Base-by-base conservation (phyloP, 2,113 vertebrate genomes). In the Callorhinus ursinus region DNA sequence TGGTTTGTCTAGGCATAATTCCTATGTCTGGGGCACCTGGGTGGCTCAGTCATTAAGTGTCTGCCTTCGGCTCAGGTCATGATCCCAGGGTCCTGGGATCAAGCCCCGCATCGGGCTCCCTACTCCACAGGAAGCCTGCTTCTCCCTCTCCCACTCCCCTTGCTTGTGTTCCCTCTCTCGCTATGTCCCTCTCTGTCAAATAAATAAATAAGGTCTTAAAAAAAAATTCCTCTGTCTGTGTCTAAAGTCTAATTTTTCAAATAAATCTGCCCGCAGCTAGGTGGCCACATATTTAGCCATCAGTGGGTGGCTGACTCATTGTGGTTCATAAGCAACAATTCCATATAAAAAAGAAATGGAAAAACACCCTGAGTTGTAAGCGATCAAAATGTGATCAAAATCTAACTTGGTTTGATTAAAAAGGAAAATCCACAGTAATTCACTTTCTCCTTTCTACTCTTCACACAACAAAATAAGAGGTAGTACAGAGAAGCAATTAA, bases 351-450 rank as follows among this genome's bases (percentile, higher is more conserved):
- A 53, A 88, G 7, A 96, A 93, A 39, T 95, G 55, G 79, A 96
- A 91, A 71, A 76, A 97, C 88, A 98, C 28, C 5, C 85, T 90
- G n/a, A 96, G 98, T 96, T 92, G 26, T 33, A 46, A 95, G 93
- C 82, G 95, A 97, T 88, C 93, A 97, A 97, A 96, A 96, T 57
- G 15, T 14, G 72, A 95, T 36, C 59, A 92, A 74, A 97, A 97
- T 95, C 79, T 72, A 98, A 95, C 31, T 95, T 57, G 4, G 88
- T 53, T 97, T 97, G 97, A 98, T 92, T 94, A 97, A 93, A 98
- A 98, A 92, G 51, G 42, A 97, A 98, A 98, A 96, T 88, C 74
- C 67, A 92, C 5, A 11, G 15, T 76, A 81, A 69, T 94, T 96
- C 84, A 77, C 90, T 96, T 79, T 93, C 63, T 86, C 22, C 87